Base-by-base conservation (phyloP, 2,113 vertebrate genomes). In the Cynocephalus volans region DNA sequence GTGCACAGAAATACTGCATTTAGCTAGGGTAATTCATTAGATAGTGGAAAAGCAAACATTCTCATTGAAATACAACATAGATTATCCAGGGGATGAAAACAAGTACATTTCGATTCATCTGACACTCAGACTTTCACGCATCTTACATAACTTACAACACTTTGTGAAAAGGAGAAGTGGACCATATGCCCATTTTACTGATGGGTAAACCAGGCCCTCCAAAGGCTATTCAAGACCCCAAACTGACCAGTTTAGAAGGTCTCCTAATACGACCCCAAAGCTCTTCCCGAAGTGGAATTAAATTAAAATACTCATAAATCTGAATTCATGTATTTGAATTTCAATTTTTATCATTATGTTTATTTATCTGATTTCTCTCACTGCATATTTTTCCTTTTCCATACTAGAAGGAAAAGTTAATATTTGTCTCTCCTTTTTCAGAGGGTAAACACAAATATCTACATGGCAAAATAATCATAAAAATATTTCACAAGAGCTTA, bases 271-370 rank as follows among this genome's bases (percentile, higher is more conserved):
- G 12, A 69, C 12, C 14, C 2, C 19, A 60, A 52, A 88, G 31
- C 7, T 64, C 76, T 94, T 83, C 28, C 65, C 28, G n/a, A 52
- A 33, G 17, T 31, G 54, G 23, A 62, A 76, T 88, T 88, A 58
- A 73, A 52, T 69, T 58, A 81, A 86, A 86, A 77, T 36, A 65
- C 31, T 62, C 81, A 80, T 26, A 28, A 84, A 82, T 70, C 7
- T 72, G 31, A 88, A 80, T 84, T 94, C 54, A 79, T 85, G 41
- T n/a, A 54, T 36, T 93, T 95, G 50, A 21, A 88, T 54, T 23
- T 85, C 13, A 83, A 4, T 87, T 36, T 90, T 90, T 70, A 69
- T 60, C 36, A 76, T 64, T 12, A 36, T 31, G 36, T 88, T 89
- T 41, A n/a, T 48, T 88, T 86, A 88, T 72, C 26, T 72, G 24